phyloP scores from a whole-genome alignment of 2,888 invertebrate genomes.

The Dicycla oo region DNA sequence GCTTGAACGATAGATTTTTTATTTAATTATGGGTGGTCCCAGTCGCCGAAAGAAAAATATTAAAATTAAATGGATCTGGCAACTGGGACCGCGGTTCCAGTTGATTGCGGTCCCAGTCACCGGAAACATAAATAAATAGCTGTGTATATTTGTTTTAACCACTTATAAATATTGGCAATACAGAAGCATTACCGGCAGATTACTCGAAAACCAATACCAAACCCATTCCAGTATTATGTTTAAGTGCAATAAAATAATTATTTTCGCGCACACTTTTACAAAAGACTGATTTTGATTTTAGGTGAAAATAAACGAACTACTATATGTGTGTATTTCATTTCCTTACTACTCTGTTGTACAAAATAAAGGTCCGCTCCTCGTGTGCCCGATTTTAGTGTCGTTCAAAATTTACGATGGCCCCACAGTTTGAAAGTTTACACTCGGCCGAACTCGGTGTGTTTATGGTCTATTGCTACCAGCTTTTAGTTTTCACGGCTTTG shows the following conservation, averaged over 20 bases:
- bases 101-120: no score
- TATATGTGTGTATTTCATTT: conserved; percentile 18
- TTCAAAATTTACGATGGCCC: conserved; percentile 59
- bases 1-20: no score
- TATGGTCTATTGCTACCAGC: conserved; percentile 46
- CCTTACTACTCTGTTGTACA: conserved; percentile 4
- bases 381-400: conserved; percentile 54
- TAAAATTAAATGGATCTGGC: no score
- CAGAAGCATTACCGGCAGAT: not conserved
- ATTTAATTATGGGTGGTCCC: no score
- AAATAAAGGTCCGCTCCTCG: conserved; percentile 46
- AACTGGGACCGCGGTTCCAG: no score
- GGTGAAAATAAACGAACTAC: not conserved
- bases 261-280: not conserved
- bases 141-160: not conserved
- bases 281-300: not conserved
- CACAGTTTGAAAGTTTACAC: conserved; percentile 57
- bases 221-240: not conserved
- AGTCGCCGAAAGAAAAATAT: no score
- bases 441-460: conserved; percentile 33
- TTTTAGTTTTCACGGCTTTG: conserved; percentile 51
- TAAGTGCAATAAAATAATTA: not conserved
- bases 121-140: no score
- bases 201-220: not conserved
- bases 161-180: not conserved